These are phyloP conservation scores for Eupithecia abbreviata DNA, from an alignment of 2,888 invertebrate genomes.

Conservation along the genomic window DNA sequence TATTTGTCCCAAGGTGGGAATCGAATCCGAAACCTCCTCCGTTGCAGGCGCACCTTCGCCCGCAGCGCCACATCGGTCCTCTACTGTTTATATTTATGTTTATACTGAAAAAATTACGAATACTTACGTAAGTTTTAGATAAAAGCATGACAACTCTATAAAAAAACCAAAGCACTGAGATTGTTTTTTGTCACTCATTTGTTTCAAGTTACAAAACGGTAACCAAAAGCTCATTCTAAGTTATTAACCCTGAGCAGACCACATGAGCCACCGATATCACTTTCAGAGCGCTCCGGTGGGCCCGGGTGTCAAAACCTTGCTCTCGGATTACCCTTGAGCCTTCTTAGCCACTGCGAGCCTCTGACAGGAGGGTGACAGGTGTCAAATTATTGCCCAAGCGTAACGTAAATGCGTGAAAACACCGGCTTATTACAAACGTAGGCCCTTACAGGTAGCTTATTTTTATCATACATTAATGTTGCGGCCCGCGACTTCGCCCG, in stretches of 20 bases:
- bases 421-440: background rate
- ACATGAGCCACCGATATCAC: conserved; percentile 14
- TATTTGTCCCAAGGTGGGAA: too few species aligned
- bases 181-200: background rate
- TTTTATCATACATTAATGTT: background rate
- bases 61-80: too few species aligned
- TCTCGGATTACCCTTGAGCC: conserved; percentile 28
- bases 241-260: conserved; percentile 13
- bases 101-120: background rate
- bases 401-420: conserved; percentile 21
- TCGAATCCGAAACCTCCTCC: too few species aligned
- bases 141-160: background rate
- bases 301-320: conserved; percentile 20
- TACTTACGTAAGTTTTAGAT: background rate
- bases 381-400: conserved; percentile 29
- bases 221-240: conserved; percentile 5
- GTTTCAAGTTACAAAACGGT: conserved; percentile 1
- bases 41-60: too few species aligned
- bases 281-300: conserved; percentile 20
- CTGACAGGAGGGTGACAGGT: conserved; percentile 31
- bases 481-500: too few species aligned
- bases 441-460: background rate
- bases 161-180: background rate
- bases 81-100: too few species aligned
- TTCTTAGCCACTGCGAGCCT: conserved; percentile 23